A percentile compares a stretch with the other conserved stretches of the same genome.
Evolutionary conservation across 2,797 vertebrate species (phyloP).

Genomic region (Meda fulgida): DNA sequence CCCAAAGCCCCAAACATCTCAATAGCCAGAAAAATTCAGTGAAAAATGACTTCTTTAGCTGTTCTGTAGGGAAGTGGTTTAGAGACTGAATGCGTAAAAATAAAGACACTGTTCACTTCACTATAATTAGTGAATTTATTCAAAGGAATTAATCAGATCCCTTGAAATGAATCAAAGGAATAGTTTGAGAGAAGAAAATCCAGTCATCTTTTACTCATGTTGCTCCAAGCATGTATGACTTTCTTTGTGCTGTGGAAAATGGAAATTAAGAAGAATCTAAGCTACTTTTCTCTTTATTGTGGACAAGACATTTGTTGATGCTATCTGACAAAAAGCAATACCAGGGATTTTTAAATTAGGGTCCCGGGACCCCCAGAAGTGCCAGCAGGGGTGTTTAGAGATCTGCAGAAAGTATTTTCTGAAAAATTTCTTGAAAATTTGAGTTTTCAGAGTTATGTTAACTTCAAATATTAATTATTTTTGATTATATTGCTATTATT

Average conservation of each 20-base stretch:
- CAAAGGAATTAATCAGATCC: neutral
- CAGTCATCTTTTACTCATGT: neutral
- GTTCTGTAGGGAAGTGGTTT: constrained; percentile 68
- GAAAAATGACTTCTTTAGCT: constrained; percentile 70
- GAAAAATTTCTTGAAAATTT: neutral
- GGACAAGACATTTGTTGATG: neutral
- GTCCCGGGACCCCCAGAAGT: neutral
- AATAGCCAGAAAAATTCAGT: constrained; percentile 75
- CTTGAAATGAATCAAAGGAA: neutral
- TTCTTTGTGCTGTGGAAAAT: neutral
- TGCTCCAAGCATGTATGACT: neutral
- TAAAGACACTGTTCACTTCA: constrained; percentile 12
- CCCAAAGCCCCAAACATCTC: constrained; percentile 68
- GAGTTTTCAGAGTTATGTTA: neutral
- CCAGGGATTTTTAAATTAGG: neutral
- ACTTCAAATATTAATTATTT: neutral
- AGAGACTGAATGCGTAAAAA: constrained; percentile 61
- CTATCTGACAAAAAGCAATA: neutral
- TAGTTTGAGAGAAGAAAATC: neutral
- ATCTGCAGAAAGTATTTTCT: neutral
- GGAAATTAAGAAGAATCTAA: neutral
- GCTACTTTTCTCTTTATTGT: neutral
- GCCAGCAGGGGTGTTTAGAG: neutral
- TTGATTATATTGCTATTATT: neutral
- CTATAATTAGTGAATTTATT: neutral